Conservation (phyloP, 2,797 vertebrate species). For the Buceros bicornis region DNA sequence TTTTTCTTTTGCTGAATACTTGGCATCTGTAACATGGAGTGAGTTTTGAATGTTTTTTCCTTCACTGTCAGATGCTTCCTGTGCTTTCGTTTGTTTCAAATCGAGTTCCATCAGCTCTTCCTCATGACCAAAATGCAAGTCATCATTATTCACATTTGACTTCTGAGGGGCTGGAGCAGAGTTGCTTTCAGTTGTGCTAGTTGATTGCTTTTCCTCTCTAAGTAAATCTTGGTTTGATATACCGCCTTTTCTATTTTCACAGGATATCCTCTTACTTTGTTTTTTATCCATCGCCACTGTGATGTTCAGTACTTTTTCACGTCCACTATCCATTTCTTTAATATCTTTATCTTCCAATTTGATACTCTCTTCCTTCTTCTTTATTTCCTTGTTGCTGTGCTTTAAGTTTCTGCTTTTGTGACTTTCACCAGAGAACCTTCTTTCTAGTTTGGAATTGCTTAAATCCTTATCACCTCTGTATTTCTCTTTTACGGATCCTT, state of each 20-base stretch:
- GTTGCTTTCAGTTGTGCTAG: background rate
- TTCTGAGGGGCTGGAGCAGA: constrained; percentile 35
- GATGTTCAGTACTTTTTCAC: constrained; percentile 71
- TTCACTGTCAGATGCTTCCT: background rate
- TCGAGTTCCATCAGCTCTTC: constrained; percentile 71
- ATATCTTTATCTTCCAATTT: constrained; percentile 82
- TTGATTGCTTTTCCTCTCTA: constrained; percentile 68
- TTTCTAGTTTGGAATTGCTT: constrained; percentile 81
- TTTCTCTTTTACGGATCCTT: constrained; percentile 83
- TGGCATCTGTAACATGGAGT: constrained; percentile 20
- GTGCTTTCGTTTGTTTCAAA: constrained; percentile 39
- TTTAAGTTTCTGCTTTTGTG: constrained; percentile 80
- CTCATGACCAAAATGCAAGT: background rate
- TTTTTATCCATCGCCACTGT: constrained; percentile 82
- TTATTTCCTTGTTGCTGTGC: constrained; percentile 82
- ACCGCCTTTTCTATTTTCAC: constrained; percentile 75
- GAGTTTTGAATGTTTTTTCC: constrained; percentile 34
- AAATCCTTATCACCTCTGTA: constrained; percentile 86
- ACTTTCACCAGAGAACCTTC: constrained; percentile 81
- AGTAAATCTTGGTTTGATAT: constrained; percentile 50
- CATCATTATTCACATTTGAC: constrained; percentile 17
- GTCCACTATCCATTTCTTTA: constrained; percentile 80
- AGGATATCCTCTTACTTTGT: constrained; percentile 69
- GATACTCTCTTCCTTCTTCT: constrained; percentile 82
- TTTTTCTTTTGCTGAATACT: constrained; percentile 59